A percentile compares a stretch with the other conserved stretches of the same genome.
phyloP scores from a whole-genome alignment of 2,113 vertebrate genomes.

The Enhydra lutris region DNA sequence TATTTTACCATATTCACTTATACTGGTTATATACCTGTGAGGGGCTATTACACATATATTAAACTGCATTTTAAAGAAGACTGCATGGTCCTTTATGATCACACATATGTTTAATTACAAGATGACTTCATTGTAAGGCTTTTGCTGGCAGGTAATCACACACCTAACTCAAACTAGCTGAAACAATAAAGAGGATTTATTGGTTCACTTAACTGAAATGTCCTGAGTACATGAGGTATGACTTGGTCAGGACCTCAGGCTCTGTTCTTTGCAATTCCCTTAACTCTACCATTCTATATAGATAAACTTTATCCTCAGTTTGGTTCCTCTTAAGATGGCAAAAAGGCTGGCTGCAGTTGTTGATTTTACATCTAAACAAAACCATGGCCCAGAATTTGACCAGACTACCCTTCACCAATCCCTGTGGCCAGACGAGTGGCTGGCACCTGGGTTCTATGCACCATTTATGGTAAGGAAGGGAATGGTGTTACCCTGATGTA shows the following conservation, averaged over 20 bases:
- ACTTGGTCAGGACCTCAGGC: neutral
- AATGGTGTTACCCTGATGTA: neutral
- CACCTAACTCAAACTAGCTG: conserved; percentile 42
- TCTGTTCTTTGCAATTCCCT: conserved; percentile 24
- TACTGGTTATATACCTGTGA: neutral
- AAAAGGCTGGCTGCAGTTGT: neutral
- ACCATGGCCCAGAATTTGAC: neutral
- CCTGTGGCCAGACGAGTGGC: neutral
- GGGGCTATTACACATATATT: neutral
- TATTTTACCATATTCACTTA: neutral
- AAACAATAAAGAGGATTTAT: conserved; percentile 58
- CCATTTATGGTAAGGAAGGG: neutral
- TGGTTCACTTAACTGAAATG: conserved; percentile 35
- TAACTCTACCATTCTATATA: neutral
- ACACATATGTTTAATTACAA: conserved; percentile 27
- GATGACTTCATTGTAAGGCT: conserved; percentile 2
- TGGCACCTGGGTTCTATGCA: neutral
- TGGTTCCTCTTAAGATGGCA: neutral
- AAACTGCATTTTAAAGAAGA: neutral
- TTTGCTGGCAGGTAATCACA: conserved; percentile 25
- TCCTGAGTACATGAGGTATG: conserved; percentile 13
- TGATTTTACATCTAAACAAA: neutral
- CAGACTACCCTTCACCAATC: neutral
- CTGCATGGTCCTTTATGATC: conserved; percentile 6
- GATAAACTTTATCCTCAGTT: neutral